A percentile compares a stretch with the other conserved stretches of the same genome.
These are phyloP conservation scores for Psix sp. DNA, from an alignment of 1,140 invertebrate species.

Conservation along the genomic window DNA sequence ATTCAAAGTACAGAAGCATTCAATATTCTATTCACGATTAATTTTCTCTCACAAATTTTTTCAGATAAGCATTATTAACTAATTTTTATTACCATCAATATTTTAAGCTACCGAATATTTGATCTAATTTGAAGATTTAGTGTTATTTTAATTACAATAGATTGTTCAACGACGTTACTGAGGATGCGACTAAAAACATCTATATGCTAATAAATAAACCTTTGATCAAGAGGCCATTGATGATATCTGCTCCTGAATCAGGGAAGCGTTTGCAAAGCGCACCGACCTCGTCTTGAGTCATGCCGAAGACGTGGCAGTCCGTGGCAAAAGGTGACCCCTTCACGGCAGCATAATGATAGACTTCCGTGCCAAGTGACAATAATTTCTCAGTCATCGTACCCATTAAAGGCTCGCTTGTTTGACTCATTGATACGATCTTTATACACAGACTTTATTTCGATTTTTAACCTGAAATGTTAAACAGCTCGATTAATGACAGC, in stretches of 20 bases:
- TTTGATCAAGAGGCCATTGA: slow-evolving; percentile 84
- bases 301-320: slow-evolving; percentile 85
- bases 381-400: slow-evolving; percentile 65
- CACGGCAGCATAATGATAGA: slow-evolving; percentile 83
- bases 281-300: slow-evolving; percentile 81
- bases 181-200: background rate
- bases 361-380: slow-evolving; percentile 62
- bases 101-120: no score
- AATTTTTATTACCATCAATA: no score
- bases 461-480: slow-evolving; percentile 72
- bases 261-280: slow-evolving; percentile 83
- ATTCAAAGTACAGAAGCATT: no score
- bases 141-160: no score
- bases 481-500: slow-evolving; percentile 19
- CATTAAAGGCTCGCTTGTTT: slow-evolving; percentile 18
- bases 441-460: slow-evolving; percentile 66
- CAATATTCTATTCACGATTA: no score
- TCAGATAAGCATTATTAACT: no score
- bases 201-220: slow-evolving; percentile 64
- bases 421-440: slow-evolving; percentile 34
- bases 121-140: no score
- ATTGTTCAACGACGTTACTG: no score
- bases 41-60: no score
- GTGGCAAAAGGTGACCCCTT: slow-evolving; percentile 85
- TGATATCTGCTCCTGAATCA: slow-evolving; percentile 79